A percentile compares a stretch with the other conserved stretches of the same genome.
Conservation (phyloP, 2,888 invertebrate genomes). For the Pheosia tremula region DNA sequence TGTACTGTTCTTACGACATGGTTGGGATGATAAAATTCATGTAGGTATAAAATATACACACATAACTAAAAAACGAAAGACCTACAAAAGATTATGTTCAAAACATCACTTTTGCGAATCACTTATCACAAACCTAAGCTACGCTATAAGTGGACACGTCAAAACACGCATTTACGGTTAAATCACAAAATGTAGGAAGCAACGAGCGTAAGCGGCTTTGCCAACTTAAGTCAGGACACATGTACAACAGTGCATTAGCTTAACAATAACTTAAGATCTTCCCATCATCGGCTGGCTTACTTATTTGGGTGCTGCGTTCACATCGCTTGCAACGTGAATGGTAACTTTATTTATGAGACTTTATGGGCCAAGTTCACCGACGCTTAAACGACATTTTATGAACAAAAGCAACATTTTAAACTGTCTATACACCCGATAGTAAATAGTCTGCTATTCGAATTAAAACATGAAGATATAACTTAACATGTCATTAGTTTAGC, state of each 20-base stretch:
- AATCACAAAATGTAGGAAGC: conserved; percentile 18
- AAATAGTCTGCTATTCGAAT: too few relatives aligned
- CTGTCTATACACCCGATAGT: too few relatives aligned
- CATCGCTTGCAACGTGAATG: conserved; percentile 15
- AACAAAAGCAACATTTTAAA: too few relatives aligned
- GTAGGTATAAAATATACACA: too few relatives aligned
- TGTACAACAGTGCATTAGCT: conserved; percentile 49
- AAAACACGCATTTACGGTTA: conserved; percentile 27
- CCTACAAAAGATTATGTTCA: not conserved
- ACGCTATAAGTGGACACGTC: conserved; percentile 17
- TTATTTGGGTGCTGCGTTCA: conserved; percentile 49
- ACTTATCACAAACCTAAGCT: conserved; percentile 5
- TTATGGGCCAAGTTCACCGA: too few relatives aligned
- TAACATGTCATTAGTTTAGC: too few relatives aligned
- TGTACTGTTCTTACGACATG: too few relatives aligned
- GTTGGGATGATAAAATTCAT: too few relatives aligned
- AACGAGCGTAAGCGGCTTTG: conserved; percentile 42
- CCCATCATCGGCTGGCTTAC: conserved; percentile 50
- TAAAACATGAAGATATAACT: too few relatives aligned
- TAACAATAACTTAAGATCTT: conserved; percentile 60
- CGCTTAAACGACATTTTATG: too few relatives aligned
- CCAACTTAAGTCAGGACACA: conserved; percentile 35
- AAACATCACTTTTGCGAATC: not conserved
- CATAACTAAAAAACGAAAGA: too few relatives aligned
- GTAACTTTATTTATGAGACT: not conserved